These are phyloP conservation scores for Bothrops alternatus DNA, from an alignment of 2,797 vertebrate species.

Conservation along the genomic window DNA sequence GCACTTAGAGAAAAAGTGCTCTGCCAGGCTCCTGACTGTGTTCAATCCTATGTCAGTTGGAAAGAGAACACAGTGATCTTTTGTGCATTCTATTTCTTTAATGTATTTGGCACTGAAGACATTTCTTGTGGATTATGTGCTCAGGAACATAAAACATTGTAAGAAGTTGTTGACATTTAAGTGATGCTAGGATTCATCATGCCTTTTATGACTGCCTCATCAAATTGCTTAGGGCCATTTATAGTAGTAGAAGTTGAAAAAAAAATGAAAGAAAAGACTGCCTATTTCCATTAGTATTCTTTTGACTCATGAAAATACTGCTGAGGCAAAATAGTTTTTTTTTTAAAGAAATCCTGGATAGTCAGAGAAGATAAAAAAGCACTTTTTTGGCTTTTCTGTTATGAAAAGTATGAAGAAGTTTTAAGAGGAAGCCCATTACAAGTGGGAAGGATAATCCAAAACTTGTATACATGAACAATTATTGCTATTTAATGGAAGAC, in stretches of 20 bases:
- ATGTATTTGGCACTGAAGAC: not conserved
- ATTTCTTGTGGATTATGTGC: not conserved
- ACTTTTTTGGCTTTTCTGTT: not conserved
- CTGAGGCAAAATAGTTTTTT: not conserved
- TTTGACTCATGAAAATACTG: not conserved
- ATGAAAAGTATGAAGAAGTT: not conserved
- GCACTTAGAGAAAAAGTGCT: not conserved
- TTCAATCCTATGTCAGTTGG: too few relatives aligned
- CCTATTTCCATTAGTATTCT: not conserved
- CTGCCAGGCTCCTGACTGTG: not conserved
- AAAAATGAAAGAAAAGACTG: conserved; percentile 24
- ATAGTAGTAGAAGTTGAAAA: conserved; percentile 4
- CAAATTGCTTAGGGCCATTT: not conserved
- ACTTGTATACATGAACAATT: not conserved
- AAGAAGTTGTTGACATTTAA: conserved; percentile 37
- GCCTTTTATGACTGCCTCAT: conserved; percentile 12
- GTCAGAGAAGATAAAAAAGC: not conserved
- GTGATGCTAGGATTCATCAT: not conserved
- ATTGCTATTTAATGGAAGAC: not conserved
- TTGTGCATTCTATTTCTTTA: not conserved
- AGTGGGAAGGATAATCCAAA: not conserved
- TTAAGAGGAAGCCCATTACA: not conserved
- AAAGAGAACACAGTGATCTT: not conserved
- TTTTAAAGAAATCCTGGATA: not conserved
- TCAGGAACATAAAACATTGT: conserved; percentile 4